Evolutionary conservation across 2,113 vertebrate species (phyloP).

Genomic region (Aegotheles bennettii): DNA sequence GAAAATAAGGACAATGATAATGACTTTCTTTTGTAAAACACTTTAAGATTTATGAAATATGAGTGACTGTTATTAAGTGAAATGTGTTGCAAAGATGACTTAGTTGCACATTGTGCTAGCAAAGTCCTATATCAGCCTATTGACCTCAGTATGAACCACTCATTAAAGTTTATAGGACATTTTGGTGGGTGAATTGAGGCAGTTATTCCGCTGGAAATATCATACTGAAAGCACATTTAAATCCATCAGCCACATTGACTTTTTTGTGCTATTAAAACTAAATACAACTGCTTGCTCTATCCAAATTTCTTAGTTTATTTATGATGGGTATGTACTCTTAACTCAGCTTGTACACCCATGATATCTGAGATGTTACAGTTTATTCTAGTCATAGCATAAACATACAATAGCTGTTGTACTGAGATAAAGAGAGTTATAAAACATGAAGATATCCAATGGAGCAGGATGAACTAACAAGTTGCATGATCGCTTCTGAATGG

Average conservation of each 20-base stretch:
- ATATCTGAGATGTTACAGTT: not conserved
- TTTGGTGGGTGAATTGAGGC: not conserved
- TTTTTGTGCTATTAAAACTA: not conserved
- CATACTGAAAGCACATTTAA: not conserved
- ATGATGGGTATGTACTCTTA: not conserved
- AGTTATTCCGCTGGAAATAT: constrained; percentile 3
- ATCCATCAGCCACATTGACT: not conserved
- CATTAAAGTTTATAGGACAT: constrained; percentile 34
- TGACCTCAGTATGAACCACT: constrained; percentile 13
- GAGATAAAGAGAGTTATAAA: not conserved
- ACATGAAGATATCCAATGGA: not conserved
- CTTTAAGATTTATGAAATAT: constrained; percentile 16
- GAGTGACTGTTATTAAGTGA: not conserved
- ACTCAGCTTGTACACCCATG: not conserved
- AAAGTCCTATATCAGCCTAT: not conserved
- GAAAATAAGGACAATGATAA: constrained; percentile 28
- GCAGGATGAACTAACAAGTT: not conserved
- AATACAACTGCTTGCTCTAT: not conserved
- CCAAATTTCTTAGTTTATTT: constrained; percentile 2
- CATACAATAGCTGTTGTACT: not conserved
- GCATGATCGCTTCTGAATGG: not conserved
- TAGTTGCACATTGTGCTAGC: not conserved
- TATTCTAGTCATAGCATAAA: not conserved
- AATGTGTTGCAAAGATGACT: constrained; percentile 21
- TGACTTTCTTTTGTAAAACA: constrained; percentile 35